Evolutionary conservation across 2,888 invertebrate genomes (phyloP), one percentile per base, ranked within the genome.

Genomic region (Apotomis capreana): DNA sequence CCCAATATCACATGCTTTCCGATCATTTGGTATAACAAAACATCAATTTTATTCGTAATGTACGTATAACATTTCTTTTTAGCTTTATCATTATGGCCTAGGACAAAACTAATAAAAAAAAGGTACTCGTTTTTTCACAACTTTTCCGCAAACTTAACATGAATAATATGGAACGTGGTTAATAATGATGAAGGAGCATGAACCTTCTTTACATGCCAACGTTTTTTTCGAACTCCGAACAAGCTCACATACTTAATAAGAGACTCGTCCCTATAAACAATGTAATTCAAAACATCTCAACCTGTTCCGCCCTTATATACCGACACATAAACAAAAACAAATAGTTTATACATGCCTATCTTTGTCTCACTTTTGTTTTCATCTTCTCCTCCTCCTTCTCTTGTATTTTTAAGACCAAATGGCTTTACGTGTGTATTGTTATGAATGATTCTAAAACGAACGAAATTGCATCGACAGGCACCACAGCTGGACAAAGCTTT

Each of bases 301-400:
- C 49, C 49, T 49, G 49, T 12, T 49, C 1, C 49, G 8, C 3
- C 44, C 44, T 44, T 44, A 3, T 1, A 44, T 63, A 64, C 67
- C 12, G 59, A 52, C 52, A 59, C 15, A 49, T 36, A 67, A 67
- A 67, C 77, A 81, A 81, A 82, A 87, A 26, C 2, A 26, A 26
- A 86, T 84, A 88, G 87, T 86, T 87, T 84, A 84, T 84, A 80
- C 82, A 81, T 77, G 77, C 79, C 84, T 82, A 82, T 82, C 80
- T 79, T 82, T 78, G 77, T 78, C 76, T 82, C 80, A 80, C 81
- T 84, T 78, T 80, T 84, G 88, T 88, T 89, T 89, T 85, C 80
- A 26, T 26, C 1, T 26, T 26, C 2, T 26, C 26, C 26, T 26
- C 26, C 26, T 26, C 26, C 26, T 26, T 26, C 2, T 26, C 26